Evolutionary conservation across 2,888 invertebrate genomes (phyloP).

Genomic region (Callosobruchus maculatus): DNA sequence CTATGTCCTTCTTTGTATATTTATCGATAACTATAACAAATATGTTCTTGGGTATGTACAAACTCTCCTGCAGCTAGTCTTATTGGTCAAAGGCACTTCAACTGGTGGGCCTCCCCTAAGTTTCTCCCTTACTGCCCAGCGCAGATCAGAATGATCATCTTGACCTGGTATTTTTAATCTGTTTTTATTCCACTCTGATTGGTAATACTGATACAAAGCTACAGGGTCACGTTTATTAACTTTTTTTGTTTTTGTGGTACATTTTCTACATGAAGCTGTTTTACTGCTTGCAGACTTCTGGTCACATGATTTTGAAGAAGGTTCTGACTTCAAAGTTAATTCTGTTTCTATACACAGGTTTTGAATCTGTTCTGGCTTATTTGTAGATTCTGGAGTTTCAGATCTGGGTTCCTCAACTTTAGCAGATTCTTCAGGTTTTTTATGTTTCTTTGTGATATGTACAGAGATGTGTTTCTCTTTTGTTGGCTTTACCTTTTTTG

Average conservation of each 20-base stretch:
- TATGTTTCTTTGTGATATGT: constrained; percentile 28
- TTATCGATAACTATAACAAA: neutral
- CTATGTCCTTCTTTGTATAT: neutral
- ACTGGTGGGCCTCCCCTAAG: constrained; percentile 54
- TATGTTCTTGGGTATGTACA: neutral
- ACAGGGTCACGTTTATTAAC: constrained; percentile 64
- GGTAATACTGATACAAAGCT: constrained; percentile 72
- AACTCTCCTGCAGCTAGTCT: neutral
- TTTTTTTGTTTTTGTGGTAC: constrained; percentile 44
- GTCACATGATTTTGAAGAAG: neutral
- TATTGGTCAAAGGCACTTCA: constrained; percentile 8
- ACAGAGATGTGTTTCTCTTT: constrained; percentile 35
- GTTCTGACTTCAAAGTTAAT: neutral
- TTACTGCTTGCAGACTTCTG: neutral
- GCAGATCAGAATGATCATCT: constrained; percentile 60
- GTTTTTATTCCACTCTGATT: constrained; percentile 68
- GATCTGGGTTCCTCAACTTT: constrained; percentile 10
- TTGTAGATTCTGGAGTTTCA: constrained; percentile 2
- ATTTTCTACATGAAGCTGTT: neutral
- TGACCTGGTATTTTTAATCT: constrained; percentile 76
- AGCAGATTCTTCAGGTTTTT: constrained; percentile 21
- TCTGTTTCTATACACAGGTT: neutral
- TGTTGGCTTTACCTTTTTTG: constrained; percentile 35
- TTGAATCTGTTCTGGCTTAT: neutral
- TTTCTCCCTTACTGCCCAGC: constrained; percentile 69